phyloP scores from a whole-genome alignment of 2,888 invertebrate species.

The Gerosis bhagava region DNA sequence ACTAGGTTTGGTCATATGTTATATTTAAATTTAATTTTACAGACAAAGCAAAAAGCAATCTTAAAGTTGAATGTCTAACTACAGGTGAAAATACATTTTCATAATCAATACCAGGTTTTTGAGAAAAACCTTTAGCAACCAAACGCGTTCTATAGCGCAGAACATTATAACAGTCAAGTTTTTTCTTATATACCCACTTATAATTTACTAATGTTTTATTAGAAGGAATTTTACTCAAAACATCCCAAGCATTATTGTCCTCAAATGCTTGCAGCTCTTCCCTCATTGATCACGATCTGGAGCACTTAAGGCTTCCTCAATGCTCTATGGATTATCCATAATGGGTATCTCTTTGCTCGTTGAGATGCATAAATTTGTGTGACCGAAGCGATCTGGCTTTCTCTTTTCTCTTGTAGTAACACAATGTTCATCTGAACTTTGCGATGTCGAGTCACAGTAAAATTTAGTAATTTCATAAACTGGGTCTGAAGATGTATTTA shows the following conservation, averaged over 20 bases:
- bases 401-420: background rate
- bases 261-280: background rate
- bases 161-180: constrained; percentile 26
- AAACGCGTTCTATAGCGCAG: constrained; percentile 29
- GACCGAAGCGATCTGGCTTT: background rate
- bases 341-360: background rate
- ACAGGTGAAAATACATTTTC: too few relatives aligned
- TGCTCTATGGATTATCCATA: background rate
- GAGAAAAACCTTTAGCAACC: constrained; percentile 28
- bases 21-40: too few relatives aligned
- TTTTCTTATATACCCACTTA: constrained; percentile 33
- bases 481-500: background rate
- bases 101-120: constrained; percentile 25
- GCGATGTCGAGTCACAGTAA: too few relatives aligned
- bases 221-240: background rate
- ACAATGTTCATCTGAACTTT: too few relatives aligned
- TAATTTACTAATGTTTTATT: constrained; percentile 26
- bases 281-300: background rate
- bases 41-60: too few relatives aligned
- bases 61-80: too few relatives aligned
- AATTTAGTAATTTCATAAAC: background rate
- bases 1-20: too few relatives aligned
- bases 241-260: background rate
- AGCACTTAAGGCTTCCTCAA: background rate
- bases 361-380: background rate